Evolutionary conservation across 1,140 invertebrate species (phyloP).

Genomic region (Aricia agestis): DNA sequence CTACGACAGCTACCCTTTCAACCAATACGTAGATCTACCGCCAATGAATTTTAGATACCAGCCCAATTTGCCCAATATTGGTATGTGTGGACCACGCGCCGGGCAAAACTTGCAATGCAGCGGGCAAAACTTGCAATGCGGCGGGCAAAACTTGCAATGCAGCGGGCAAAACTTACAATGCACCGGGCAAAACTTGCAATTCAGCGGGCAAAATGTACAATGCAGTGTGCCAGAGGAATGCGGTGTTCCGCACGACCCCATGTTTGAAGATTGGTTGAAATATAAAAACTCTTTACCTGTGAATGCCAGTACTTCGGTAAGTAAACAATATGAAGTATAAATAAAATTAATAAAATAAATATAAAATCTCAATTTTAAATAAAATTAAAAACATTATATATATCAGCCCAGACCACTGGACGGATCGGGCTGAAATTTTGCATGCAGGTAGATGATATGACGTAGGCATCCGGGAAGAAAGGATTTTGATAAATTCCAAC

Average conservation of each 20-base stretch:
- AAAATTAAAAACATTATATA: too few relatives aligned
- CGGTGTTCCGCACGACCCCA: constrained; percentile 50
- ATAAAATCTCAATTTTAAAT: too few relatives aligned
- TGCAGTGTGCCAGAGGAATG: constrained; percentile 54
- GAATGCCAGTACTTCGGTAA: constrained; percentile 61
- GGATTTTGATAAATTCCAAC: too few relatives aligned
- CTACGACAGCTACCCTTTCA: constrained; percentile 50
- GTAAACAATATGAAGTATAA: too few relatives aligned
- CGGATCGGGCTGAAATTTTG: too few relatives aligned
- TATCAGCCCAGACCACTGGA: too few relatives aligned
- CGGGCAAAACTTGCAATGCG: background rate
- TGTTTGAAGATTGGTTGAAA: constrained; percentile 68
- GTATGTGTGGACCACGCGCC: constrained; percentile 44
- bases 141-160: background rate
- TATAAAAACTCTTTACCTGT: constrained; percentile 67
- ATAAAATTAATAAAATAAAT: too few relatives aligned
- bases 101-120: background rate
- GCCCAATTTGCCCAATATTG: constrained; percentile 40
- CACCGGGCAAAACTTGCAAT: background rate
- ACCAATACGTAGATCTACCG: constrained; percentile 56
- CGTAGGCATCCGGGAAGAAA: too few relatives aligned
- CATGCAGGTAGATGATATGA: too few relatives aligned
- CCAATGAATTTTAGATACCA: constrained; percentile 50
- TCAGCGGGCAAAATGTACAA: background rate
- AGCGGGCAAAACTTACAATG: background rate